These are phyloP conservation scores for Recurvirostra avosetta DNA, from an alignment of 2,113 vertebrate genomes.

Conservation along the genomic window DNA sequence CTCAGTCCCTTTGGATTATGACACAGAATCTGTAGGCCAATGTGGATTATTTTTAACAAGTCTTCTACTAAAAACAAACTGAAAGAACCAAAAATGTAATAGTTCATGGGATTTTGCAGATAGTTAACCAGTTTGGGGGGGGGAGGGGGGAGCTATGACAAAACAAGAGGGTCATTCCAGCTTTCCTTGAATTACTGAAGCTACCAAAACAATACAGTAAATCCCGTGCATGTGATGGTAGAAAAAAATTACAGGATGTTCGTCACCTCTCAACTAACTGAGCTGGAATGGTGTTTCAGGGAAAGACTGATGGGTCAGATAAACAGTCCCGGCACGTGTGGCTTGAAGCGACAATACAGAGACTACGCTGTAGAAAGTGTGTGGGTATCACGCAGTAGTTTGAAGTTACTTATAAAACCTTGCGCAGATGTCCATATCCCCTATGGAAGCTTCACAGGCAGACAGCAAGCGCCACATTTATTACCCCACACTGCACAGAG, in stretches of 20 bases:
- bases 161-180: background rate
- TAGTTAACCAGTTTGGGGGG: background rate
- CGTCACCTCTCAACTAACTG: background rate
- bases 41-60: background rate
- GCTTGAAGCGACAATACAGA: background rate
- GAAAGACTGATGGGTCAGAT: background rate
- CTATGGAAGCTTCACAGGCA: background rate
- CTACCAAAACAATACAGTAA: background rate
- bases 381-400: background rate
- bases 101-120: background rate
- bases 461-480: background rate
- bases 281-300: background rate
- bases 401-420: background rate
- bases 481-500: background rate
- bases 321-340: fast-evolving
- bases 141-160: background rate
- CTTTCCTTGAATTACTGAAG: background rate
- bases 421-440: background rate
- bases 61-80: background rate
- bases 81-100: background rate
- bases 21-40: background rate
- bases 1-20: background rate
- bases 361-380: background rate
- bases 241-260: background rate
- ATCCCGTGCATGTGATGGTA: background rate